Percentiles rank a stretch among this genome's conserved stretches.
These are phyloP conservation scores for Drosophila ogumai DNA, from an alignment of 1,140 invertebrate genomes.

Conservation along the genomic window DNA sequence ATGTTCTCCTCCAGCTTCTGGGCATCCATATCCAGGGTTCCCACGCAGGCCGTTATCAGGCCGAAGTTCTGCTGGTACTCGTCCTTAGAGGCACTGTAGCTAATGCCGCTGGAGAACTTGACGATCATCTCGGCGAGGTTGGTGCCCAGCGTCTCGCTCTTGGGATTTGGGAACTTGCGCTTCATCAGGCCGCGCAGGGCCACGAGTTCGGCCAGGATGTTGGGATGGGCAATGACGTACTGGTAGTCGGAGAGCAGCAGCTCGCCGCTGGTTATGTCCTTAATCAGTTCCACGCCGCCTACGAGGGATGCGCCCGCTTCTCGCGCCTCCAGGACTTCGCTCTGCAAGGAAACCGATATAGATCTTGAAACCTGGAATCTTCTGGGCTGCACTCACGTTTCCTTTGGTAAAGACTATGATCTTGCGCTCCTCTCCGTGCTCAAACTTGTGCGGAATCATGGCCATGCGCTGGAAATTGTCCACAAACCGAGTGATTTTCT, in stretches of 20 bases:
- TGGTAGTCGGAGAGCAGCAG: conserved; percentile 90
- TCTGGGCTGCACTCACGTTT: conserved; percentile 45
- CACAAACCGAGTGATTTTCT: conserved; percentile 87
- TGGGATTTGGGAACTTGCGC: conserved; percentile 89
- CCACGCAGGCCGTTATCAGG: conserved; percentile 88
- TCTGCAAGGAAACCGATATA: conserved; percentile 47
- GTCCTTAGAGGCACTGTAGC: conserved; percentile 88
- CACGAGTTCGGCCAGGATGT: conserved; percentile 91
- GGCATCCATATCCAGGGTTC: conserved; percentile 89
- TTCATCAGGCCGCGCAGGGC: conserved; percentile 91
- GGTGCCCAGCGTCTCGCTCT: conserved; percentile 88
- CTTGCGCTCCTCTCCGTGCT: conserved; percentile 87
- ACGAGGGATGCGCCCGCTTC: conserved; percentile 89
- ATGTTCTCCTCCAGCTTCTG: conserved; percentile 91
- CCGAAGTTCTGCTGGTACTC: conserved; percentile 90
- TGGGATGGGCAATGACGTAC: conserved; percentile 90
- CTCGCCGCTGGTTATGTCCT: conserved; percentile 90
- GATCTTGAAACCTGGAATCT: background rate
- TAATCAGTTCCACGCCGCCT: conserved; percentile 90
- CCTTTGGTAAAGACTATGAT: conserved; percentile 91
- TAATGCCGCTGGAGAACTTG: conserved; percentile 89
- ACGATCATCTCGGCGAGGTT: conserved; percentile 88
- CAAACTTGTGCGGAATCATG: conserved; percentile 88
- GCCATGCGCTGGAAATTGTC: conserved; percentile 88
- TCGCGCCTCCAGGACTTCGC: conserved; percentile 86